These are phyloP conservation scores for Ptyas mucosa DNA, from an alignment of 2,113 vertebrate genomes.

Conservation along the genomic window DNA sequence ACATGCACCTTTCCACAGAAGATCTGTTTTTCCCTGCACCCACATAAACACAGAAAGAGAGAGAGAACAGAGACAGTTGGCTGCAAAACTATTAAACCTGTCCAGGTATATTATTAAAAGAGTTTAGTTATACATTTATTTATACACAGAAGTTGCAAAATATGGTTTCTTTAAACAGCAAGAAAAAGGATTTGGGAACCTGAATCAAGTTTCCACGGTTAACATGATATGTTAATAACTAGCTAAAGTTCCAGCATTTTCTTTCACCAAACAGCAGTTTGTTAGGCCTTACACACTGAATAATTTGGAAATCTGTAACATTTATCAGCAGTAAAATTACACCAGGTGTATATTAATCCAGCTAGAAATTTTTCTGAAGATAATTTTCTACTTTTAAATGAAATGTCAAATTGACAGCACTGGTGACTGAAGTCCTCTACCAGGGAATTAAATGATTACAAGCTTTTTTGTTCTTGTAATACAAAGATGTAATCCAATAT, in stretches of 20 bases:
- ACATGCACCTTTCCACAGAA: not conserved
- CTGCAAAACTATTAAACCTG: not conserved
- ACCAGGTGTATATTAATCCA: not conserved
- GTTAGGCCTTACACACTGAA: not conserved
- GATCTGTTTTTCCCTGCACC: not conserved
- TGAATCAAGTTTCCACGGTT: not conserved
- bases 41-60: not conserved
- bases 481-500: not conserved
- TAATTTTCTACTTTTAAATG: not conserved
- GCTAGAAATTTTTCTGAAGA: not conserved
- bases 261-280: not conserved
- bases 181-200: not conserved
- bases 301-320: constrained; percentile 5
- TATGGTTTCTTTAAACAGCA: not conserved
- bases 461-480: not conserved
- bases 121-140: not conserved
- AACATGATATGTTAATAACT: not conserved
- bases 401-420: constrained; percentile 3
- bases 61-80: not conserved
- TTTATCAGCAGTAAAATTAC: not conserved
- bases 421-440: not conserved
- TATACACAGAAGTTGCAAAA: not conserved
- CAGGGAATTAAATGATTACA: not conserved
- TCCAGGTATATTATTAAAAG: not conserved
- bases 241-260: not conserved